Evolutionary conservation across 2,888 invertebrate species (phyloP), one percentile per base, ranked within the genome.

Genomic region (Aradus depressus): DNA sequence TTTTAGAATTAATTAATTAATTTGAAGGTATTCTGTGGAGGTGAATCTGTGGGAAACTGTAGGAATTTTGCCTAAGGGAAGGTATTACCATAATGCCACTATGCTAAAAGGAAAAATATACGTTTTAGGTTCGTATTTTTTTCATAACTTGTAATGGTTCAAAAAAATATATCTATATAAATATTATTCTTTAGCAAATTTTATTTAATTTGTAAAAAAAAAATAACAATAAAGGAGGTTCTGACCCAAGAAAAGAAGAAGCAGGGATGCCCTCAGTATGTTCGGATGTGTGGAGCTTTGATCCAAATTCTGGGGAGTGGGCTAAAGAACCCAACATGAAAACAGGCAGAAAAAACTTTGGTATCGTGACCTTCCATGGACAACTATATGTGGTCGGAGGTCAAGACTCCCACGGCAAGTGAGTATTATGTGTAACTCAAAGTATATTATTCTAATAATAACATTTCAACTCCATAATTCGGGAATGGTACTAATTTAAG

Each of bases 351-450:
- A 78, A 80, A 64, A 79, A 81, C 67, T 84, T 83, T 61, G 81
- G 80, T 0, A 68, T 81, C 4, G 76, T 80, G n/a, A 77, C 75
- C 2, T 74, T 75, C 59, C 73, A 75, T 21, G 75, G 76, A 65
- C 76, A 75, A n/a, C 67, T 84, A 59, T 82, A 76, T 60, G 80
- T 80, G 3, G 78, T 84, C 54, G 83, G 83, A 1, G 84, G 84
- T 5, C 79, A 80, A 66, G 79, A 77, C 63, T 72, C 72, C 54
- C 73, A 74, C 61, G 76, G 77, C 63, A 73, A 72, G 69, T 70
- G 23, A 28, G 35, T n/a, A 35, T n/a, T n/a, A n/a, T n/a, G n/a
- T n/a, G n/a, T n/a, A n/a, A n/a, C n/a, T n/a, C n/a, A n/a, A n/a
- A n/a, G n/a, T n/a, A n/a, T n/a, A n/a, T n/a, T n/a, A n/a, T n/a